These are phyloP conservation scores for Lithophane semibrunnea DNA, from an alignment of 2,888 invertebrate genomes.

Conservation along the genomic window DNA sequence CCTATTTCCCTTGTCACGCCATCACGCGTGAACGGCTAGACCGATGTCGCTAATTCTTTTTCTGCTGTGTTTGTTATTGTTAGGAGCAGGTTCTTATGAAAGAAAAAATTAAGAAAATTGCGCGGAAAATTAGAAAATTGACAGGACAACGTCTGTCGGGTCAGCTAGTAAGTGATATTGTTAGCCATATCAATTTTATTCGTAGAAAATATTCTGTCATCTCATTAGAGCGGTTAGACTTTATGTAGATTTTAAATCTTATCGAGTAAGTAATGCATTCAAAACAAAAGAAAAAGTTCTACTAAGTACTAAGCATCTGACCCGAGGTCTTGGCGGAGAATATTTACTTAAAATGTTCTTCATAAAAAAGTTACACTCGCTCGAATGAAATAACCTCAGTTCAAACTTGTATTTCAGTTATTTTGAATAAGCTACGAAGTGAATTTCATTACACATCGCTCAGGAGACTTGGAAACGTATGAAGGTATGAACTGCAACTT, in stretches of 20 bases:
- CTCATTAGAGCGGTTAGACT: not conserved
- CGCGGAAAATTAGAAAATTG: too few relatives aligned
- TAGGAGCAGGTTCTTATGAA: too few relatives aligned
- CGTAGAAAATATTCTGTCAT: not conserved
- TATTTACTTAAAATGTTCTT: conserved; percentile 10
- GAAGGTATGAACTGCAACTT: conserved; percentile 15
- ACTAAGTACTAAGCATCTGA: not conserved
- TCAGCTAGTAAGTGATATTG: not conserved
- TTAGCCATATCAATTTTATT: conserved; percentile 3
- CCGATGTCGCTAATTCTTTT: too few relatives aligned
- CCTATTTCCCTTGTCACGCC: too few relatives aligned
- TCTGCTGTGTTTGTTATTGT: too few relatives aligned
- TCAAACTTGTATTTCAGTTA: conserved; percentile 13
- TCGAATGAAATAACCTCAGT: conserved; percentile 22
- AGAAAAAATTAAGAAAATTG: too few relatives aligned
- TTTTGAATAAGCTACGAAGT: conserved; percentile 18
- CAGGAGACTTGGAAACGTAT: conserved; percentile 7
- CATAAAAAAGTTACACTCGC: conserved; percentile 2
- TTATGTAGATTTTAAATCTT: not conserved
- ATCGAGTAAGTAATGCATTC: not conserved
- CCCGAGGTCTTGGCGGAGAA: not conserved
- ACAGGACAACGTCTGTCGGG: too few relatives aligned
- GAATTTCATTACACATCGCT: conserved; percentile 17
- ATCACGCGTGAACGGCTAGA: too few relatives aligned
- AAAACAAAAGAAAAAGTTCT: not conserved